Base-by-base conservation (phyloP, 2,113 vertebrate genomes). In the Hydrolagus affinis region DNA sequence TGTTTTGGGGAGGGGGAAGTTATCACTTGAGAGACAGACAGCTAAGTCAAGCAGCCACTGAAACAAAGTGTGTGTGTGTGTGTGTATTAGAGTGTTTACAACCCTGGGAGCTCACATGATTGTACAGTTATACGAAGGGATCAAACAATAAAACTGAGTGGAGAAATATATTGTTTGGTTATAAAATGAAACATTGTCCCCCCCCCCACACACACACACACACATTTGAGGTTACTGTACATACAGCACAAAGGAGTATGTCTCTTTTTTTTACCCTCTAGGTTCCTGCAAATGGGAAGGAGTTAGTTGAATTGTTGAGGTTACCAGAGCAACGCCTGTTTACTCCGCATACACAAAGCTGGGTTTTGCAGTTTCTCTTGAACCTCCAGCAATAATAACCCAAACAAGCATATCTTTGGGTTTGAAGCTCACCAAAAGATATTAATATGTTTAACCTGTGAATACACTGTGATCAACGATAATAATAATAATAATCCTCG, bases 261-360 rank as follows among this genome's bases (percentile, higher is more conserved):
- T 44, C 44, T 44, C 44, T 1, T 44, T 44, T 44, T 44, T 44
- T 44, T 44, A 1, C 44, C 44, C 44, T 44, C 78, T 15, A 66
- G 28, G 0, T 21, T 28, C 0, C 1, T 32, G 19, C 0, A 64
- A 28, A 44, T 6, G 44, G 44, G 44, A 44, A 4, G 21, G 15
- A 15, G 9, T 23, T 15, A n/a, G 90, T 89, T 71, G 9, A 85
- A 85, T 86, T 78, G 66, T 86, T 85, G 77, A 23, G 85, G 90
- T 93, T 89, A 87, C 88, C 90, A 91, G 90, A 90, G 89, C 90
- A 92, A 90, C 86, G 70, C 86, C 87, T 85, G 44, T 85, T 88
- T 87, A 87, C 88, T 88, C 25, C 10, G n/a, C 30, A 14, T 80
- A 66, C 62, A 44, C 44, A 44, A 6, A 44, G 44, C 1, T 64